Evolutionary conservation across 2,888 invertebrate genomes (phyloP), one percentile per base, ranked within the genome.

Genomic region (Anticlea derivata): DNA sequence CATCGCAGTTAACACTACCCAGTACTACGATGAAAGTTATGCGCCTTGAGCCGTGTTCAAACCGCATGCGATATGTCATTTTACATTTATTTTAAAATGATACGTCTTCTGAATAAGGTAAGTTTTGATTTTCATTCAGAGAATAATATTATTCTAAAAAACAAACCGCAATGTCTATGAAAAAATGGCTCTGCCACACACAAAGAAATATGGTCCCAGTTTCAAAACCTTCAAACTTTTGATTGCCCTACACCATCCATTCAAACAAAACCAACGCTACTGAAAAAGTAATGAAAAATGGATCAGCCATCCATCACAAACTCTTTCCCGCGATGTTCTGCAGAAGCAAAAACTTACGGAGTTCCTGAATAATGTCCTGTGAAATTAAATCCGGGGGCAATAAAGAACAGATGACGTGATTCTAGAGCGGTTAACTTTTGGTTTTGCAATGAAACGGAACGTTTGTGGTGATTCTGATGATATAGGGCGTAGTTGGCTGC

Each of bases 351-450:
- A 87, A 86, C 80, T 84, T 81, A 75, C 74, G 68, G 76, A 71
- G 64, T 63, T 66, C 69, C 75, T 86, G 87, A 87, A 82, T 86
- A 87, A 88, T 86, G 87, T 86, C 80, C 76, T 71, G 70, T 81
- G 83, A 83, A 88, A 88, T 88, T 86, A 87, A 88, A 87, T 80
- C 79, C 75, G 60, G 58, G 61, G 65, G 83, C 86, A 72, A 86
- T 88, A 86, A 87, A 83, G 80, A 75, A 78, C 87, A 88, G 83
- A 86, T 86, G 87, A 81, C 85, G 86, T 65, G 71, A 51, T 54
- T 59, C 66, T 55, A 53, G 47, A 40, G 63, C 63, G 65, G 59
- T 67, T 66, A 74, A 75, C 68, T 76, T 72, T 68, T 66, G 70
- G 66, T 58, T 55, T 50, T 54, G 54, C 55, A 54, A 35, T 49